Evolutionary conservation across 1,140 invertebrate genomes (phyloP).

Genomic region (Drosophila teissieri): DNA sequence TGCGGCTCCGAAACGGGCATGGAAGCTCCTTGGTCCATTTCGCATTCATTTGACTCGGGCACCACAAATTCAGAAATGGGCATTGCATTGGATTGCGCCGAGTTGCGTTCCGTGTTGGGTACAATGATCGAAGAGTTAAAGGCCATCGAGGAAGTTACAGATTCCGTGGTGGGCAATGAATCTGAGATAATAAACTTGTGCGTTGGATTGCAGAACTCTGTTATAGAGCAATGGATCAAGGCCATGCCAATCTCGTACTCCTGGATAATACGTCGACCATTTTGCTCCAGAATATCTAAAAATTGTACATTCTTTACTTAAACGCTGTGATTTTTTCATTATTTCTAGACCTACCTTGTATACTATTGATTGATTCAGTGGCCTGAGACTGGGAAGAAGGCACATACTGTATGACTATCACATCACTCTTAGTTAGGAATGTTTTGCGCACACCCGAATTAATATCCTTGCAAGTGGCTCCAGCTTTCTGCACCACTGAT

Average conservation of each 20-base stretch:
- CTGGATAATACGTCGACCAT: constrained; percentile 86
- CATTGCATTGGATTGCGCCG: constrained; percentile 1
- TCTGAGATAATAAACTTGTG: constrained; percentile 83
- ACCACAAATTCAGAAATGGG: constrained; percentile 36
- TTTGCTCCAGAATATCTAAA: constrained; percentile 85
- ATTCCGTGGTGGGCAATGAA: constrained; percentile 58
- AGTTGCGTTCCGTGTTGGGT: constrained; percentile 51
- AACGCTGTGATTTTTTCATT: constrained; percentile 24
- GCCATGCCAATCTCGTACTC: constrained; percentile 89
- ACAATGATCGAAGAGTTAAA: constrained; percentile 56
- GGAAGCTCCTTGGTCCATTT: neutral
- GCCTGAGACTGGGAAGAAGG: constrained; percentile 84
- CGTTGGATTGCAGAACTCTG: constrained; percentile 88
- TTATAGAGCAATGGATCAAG: constrained; percentile 87
- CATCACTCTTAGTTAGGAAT: constrained; percentile 84
- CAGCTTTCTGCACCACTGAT: constrained; percentile 84
- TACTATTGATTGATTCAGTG: constrained; percentile 84
- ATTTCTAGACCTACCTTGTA: constrained; percentile 77
- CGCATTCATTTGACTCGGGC: constrained; percentile 35
- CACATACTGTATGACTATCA: constrained; percentile 86
- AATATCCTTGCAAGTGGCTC: constrained; percentile 83
- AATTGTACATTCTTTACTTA: neutral
- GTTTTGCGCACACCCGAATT: constrained; percentile 85
- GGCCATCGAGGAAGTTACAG: constrained; percentile 41
- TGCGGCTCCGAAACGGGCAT: neutral